These are phyloP conservation scores for Psittacus erithacus DNA, from an alignment of 2,113 vertebrate genomes.

Conservation along the genomic window DNA sequence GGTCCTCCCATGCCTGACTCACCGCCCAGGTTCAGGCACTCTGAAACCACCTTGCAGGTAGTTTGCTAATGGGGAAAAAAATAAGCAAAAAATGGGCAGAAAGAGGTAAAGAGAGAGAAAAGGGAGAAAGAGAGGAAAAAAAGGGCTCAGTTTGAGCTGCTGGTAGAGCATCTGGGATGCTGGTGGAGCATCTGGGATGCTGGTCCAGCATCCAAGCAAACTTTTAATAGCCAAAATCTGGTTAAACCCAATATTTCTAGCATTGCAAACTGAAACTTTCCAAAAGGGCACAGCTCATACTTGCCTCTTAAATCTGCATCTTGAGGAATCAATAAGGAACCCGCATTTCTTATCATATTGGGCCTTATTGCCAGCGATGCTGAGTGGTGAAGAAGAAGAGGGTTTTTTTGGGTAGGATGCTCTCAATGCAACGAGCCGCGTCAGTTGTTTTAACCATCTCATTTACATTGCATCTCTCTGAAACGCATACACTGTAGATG, in stretches of 20 bases:
- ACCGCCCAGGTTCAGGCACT: rapidly evolving
- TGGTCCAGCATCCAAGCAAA: neutral
- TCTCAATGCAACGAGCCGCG: rapidly evolving
- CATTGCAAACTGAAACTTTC: neutral
- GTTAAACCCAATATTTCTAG: neutral
- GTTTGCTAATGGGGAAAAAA: neutral
- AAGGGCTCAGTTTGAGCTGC: neutral
- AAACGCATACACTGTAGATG: neutral
- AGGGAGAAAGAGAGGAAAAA: neutral
- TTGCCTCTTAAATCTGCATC: rapidly evolving
- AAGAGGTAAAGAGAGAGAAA: no score
- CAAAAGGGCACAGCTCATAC: rapidly evolving
- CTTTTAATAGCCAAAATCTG: neutral
- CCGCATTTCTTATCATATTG: neutral
- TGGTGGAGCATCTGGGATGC: no score
- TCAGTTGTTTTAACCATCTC: neutral
- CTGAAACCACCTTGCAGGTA: neutral
- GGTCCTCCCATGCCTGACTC: neutral
- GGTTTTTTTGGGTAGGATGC: neutral
- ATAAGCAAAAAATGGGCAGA: rapidly evolving
- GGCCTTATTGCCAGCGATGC: rapidly evolving
- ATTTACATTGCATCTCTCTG: neutral
- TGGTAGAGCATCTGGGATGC: neutral
- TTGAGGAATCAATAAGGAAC: neutral
- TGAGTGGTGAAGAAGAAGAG: neutral